phyloP scores from a whole-genome alignment of 2,113 vertebrate genomes.

The Stigmatopora nigra region DNA sequence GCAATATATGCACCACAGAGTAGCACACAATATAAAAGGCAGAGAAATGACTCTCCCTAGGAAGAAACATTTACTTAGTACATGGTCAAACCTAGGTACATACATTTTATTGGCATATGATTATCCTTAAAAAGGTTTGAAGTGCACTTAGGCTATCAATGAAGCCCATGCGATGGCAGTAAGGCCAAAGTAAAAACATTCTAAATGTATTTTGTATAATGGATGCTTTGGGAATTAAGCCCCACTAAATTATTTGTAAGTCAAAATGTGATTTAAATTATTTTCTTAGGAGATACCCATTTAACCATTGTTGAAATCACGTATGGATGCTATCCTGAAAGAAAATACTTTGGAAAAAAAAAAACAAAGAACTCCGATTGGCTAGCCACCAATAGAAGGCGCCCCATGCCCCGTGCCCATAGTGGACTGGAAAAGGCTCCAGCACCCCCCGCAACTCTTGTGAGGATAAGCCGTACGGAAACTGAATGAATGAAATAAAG shows the following conservation, averaged over 20 bases:
- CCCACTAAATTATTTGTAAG: not conserved
- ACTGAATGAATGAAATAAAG: too few species aligned
- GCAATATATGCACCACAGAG: constrained; percentile 1
- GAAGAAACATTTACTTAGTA: not conserved
- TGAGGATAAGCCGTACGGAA: too few species aligned
- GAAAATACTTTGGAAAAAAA: not conserved
- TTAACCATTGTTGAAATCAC: too few species aligned
- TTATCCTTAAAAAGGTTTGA: too few species aligned
- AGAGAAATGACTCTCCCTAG: not conserved
- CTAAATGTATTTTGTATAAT: not conserved
- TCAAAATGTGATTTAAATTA: not conserved
- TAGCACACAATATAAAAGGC: not conserved
- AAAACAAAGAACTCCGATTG: too few species aligned
- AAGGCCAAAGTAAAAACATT: not conserved
- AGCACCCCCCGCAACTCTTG: too few species aligned
- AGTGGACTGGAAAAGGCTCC: too few species aligned
- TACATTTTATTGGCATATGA: not conserved
- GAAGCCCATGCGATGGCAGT: not conserved
- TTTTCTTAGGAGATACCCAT: not conserved
- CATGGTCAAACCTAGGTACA: not conserved
- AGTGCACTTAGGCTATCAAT: too few species aligned
- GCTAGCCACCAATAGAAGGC: too few species aligned
- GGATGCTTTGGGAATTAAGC: not conserved
- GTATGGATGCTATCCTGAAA: not conserved
- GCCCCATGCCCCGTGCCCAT: too few species aligned